phyloP scores from a whole-genome alignment of 2,797 vertebrate genomes.

The Enteromius viviparus region DNA sequence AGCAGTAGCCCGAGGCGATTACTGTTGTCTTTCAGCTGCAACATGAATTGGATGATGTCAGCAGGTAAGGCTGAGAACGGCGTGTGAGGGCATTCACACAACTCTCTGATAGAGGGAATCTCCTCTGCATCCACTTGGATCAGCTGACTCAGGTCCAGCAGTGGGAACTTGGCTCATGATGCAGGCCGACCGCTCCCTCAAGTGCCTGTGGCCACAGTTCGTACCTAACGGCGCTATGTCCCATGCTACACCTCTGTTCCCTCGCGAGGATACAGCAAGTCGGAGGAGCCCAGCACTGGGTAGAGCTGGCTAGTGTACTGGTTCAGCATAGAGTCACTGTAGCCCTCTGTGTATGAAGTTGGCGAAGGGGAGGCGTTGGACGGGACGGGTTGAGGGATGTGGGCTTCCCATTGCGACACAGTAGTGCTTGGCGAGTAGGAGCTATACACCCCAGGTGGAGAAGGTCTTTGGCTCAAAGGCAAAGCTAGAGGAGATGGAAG shows the following conservation, averaged over 20 bases:
- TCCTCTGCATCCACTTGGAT: slow-evolving; percentile 15
- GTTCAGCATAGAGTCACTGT: slow-evolving; percentile 78
- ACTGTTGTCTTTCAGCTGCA: slow-evolving; percentile 15
- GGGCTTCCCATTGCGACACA: slow-evolving; percentile 82
- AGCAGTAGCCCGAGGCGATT: neutral
- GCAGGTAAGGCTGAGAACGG: slow-evolving; percentile 43
- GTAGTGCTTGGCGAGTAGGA: slow-evolving; percentile 74
- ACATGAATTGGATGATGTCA: slow-evolving; percentile 45
- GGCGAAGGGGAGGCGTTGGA: slow-evolving; percentile 69
- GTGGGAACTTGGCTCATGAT: slow-evolving; percentile 21
- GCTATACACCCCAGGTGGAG: slow-evolving; percentile 75
- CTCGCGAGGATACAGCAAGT: slow-evolving; percentile 76
- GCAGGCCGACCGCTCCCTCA: slow-evolving; percentile 27
- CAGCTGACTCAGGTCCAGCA: slow-evolving; percentile 47
- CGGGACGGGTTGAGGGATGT: slow-evolving; percentile 62
- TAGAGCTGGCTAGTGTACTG: slow-evolving; percentile 81
- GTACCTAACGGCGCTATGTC: neutral
- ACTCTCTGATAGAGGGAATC: neutral
- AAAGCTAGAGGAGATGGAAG: slow-evolving; percentile 74
- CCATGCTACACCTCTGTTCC: slow-evolving; percentile 80
- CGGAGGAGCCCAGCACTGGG: slow-evolving; percentile 73
- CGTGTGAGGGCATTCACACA: slow-evolving; percentile 48
- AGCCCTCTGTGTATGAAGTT: slow-evolving; percentile 72
- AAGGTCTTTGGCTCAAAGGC: slow-evolving; percentile 72
- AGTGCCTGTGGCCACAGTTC: slow-evolving; percentile 44